Evolutionary conservation across 2,888 invertebrate genomes (phyloP).

Genomic region (Endomychus coccineus): DNA sequence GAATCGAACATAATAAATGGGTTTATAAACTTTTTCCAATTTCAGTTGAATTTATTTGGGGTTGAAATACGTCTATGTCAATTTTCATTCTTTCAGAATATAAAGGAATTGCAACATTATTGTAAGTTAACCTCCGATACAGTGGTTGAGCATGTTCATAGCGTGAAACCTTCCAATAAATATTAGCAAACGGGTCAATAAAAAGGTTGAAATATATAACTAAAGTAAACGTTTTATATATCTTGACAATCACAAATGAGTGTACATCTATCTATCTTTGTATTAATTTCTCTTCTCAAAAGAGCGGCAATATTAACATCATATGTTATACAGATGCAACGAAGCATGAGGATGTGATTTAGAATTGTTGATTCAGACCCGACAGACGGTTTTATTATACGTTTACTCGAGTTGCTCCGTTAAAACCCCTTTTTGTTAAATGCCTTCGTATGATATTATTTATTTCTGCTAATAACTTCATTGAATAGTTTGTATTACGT

Average conservation of each 20-base stretch:
- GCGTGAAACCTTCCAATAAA: too few relatives aligned
- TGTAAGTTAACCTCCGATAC: too few relatives aligned
- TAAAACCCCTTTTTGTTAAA: constrained; percentile 11
- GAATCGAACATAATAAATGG: too few relatives aligned
- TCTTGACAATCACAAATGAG: constrained; percentile 15
- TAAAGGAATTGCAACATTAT: too few relatives aligned
- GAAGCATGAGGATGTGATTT: constrained; percentile 8
- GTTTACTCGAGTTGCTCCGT: constrained; percentile 12
- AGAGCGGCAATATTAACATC: too few relatives aligned
- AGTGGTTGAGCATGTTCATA: too few relatives aligned
- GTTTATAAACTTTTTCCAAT: too few relatives aligned
- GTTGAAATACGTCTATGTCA: too few relatives aligned
- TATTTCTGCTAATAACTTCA: constrained; percentile 10
- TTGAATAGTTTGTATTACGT: constrained; percentile 10
- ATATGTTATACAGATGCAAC: constrained; percentile 12
- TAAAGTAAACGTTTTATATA: constrained; percentile 13
- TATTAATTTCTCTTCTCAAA: constrained; percentile 11
- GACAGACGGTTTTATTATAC: constrained; percentile 15
- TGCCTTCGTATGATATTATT: constrained; percentile 9
- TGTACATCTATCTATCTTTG: constrained; percentile 12
- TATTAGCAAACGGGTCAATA: too few relatives aligned
- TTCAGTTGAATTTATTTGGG: too few relatives aligned
- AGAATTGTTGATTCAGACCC: constrained; percentile 14
- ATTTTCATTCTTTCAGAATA: too few relatives aligned
- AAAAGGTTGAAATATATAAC: too few relatives aligned